A percentile compares a stretch with the other conserved stretches of the same genome.
phyloP scores from a whole-genome alignment of 2,113 vertebrate species.

The Caranx melampygus region DNA sequence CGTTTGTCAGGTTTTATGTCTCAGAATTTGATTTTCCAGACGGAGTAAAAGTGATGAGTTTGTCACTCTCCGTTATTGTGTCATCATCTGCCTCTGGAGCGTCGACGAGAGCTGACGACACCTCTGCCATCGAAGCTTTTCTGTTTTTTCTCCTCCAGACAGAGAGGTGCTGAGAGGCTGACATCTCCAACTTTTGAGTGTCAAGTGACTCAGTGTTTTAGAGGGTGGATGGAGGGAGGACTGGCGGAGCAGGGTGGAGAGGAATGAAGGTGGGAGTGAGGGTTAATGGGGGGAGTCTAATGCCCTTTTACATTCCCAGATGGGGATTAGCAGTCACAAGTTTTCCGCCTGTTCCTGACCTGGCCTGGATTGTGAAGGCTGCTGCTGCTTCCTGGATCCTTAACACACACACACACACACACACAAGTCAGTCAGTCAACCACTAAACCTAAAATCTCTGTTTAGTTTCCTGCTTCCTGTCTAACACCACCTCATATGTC shows the following conservation, averaged over 20 bases:
- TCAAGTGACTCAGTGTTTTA: not conserved
- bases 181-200: not conserved
- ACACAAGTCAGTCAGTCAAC: not conserved
- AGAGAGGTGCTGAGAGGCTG: not conserved
- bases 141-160: too few relatives aligned
- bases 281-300: constrained; percentile 12
- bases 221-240: not conserved
- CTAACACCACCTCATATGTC: not conserved
- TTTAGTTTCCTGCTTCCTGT: not conserved
- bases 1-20: not conserved
- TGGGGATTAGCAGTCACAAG: constrained; percentile 78
- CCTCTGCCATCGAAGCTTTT: not conserved
- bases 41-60: not conserved
- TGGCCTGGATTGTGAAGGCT: constrained; percentile 30
- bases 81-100: not conserved
- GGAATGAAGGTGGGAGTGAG: constrained; percentile 30
- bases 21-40: not conserved
- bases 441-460: not conserved
- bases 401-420: not conserved
- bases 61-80: too few relatives aligned
- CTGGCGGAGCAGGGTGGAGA: constrained; percentile 14
- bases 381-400: constrained; percentile 11
- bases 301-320: constrained; percentile 59
- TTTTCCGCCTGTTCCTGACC: constrained; percentile 52
- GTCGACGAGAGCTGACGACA: not conserved